Conservation (phyloP, 1,140 invertebrate genomes). For the Trinorchestia longiramus region DNA sequence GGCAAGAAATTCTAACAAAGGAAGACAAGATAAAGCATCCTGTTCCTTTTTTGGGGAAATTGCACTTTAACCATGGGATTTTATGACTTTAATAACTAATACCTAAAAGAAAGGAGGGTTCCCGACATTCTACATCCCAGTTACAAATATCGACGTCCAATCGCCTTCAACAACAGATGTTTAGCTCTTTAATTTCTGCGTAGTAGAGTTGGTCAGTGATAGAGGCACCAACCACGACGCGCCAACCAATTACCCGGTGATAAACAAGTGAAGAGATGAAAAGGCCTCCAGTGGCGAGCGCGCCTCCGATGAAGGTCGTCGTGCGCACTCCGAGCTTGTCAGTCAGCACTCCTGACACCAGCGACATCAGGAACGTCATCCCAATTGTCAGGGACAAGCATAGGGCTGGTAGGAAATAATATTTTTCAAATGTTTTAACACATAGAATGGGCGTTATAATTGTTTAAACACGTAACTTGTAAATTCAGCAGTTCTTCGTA, state of each 20-base stretch:
- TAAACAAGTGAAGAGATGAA: conserved; percentile 81
- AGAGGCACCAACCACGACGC: conserved; percentile 1
- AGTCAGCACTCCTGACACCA: conserved; percentile 88
- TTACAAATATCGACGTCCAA: no score
- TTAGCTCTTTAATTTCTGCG: not conserved
- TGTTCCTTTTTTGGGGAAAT: no score
- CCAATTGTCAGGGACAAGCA: conserved; percentile 90
- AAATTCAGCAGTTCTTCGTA: not conserved
- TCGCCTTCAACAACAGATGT: not conserved
- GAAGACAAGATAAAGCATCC: no score
- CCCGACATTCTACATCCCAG: no score
- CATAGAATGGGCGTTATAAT: no score
- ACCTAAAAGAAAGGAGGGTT: no score
- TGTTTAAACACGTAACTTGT: no score
- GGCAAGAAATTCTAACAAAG: no score
- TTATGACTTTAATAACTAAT: no score
- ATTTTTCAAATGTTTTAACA: not conserved
- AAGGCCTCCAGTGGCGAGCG: conserved; percentile 82
- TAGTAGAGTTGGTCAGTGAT: not conserved
- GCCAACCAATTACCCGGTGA: conserved; percentile 58
- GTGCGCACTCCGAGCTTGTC: conserved; percentile 85
- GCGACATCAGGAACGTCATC: conserved; percentile 89
- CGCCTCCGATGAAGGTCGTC: conserved; percentile 86
- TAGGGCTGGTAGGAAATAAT: conserved; percentile 76
- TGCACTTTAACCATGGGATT: no score